Percentiles rank a stretch among this genome's conserved stretches.
Evolutionary conservation across 2,113 vertebrate genomes (phyloP).

Genomic region (Chloroceryle aenea): DNA sequence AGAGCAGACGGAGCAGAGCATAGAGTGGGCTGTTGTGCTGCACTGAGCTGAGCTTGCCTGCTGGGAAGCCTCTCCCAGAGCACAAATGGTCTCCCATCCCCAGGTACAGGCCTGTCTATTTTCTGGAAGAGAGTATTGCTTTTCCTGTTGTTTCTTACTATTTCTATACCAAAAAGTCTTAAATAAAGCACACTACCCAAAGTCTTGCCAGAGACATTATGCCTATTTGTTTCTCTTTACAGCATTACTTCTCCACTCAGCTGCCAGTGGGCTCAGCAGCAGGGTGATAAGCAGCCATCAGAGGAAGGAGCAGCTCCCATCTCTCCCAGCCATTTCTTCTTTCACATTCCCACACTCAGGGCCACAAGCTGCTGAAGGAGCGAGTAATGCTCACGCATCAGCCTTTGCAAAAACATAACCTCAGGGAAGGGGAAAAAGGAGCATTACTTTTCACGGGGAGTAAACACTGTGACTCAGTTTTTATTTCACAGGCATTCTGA

Average conservation of each 20-base stretch:
- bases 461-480: slow-evolving; percentile 20
- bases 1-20: not conserved
- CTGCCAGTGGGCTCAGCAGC: not conserved
- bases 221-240: not conserved
- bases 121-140: not conserved
- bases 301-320: not conserved
- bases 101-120: not conserved
- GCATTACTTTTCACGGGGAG: not conserved
- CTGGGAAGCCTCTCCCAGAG: not conserved
- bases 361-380: not conserved
- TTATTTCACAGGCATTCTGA: not conserved
- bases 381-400: fast-evolving
- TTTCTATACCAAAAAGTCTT: not conserved
- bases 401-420: not conserved
- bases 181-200: not conserved
- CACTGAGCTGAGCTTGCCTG: not conserved
- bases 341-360: not conserved
- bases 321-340: not conserved
- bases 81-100: not conserved
- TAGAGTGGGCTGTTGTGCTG: fast-evolving
- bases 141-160: not conserved
- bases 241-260: not conserved
- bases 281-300: fast-evolving
- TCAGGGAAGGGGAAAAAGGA: not conserved
- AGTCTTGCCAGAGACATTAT: not conserved